Evolutionary conservation across 2,888 invertebrate species (phyloP), one percentile per base, ranked within the genome.

Genomic region (Agapostemon virescens): DNA sequence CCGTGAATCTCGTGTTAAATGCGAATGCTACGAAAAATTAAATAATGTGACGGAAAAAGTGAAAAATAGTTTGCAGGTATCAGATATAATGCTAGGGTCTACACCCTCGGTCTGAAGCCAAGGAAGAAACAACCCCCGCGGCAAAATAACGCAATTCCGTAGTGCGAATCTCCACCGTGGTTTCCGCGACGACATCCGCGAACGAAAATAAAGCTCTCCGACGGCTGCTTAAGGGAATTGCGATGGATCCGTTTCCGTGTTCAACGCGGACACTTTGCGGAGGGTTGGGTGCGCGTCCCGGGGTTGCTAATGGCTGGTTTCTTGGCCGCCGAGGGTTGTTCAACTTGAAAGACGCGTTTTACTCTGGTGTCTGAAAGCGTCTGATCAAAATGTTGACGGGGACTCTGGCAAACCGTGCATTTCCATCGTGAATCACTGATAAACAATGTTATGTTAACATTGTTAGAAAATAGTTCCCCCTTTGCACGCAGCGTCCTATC

Each of bases 151-250:
- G 55, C 26, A 55, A 55, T 55, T 26, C 26, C 55, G 26, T 15
- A n/a, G 55, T 15, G 55, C 26, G 26, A 26, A 55, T 23, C 55
- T 26, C 9, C 26, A 15, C 55, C 55, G 55, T 26, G 42, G 68
- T 64, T 40, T 61, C 17, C 63, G 69, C 66, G 71, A 58, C 42
- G 30, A 49, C 49, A 38, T 45, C 67, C 67, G 38, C 40, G 67
- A 79, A 71, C 70, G 70, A 71, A 71, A 79, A 79, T 70, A 79
- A 74, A 78, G 69, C 64, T 20, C 30, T 33, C 11, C 73, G 73
- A 38, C 36, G 36, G 36, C 20, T 36, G 33, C 17, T 63, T 36
- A 63, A 63, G 26, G 38, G 64, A 64, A 73, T 72, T 68, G 38
- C 64, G n/a, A 36, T 36, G 63, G 63, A 72, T 64, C 63, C 23